Evolutionary conservation across 2,888 invertebrate species (phyloP), one percentile per base, ranked within the genome.

Genomic region (Perizoma flavofasciatum): DNA sequence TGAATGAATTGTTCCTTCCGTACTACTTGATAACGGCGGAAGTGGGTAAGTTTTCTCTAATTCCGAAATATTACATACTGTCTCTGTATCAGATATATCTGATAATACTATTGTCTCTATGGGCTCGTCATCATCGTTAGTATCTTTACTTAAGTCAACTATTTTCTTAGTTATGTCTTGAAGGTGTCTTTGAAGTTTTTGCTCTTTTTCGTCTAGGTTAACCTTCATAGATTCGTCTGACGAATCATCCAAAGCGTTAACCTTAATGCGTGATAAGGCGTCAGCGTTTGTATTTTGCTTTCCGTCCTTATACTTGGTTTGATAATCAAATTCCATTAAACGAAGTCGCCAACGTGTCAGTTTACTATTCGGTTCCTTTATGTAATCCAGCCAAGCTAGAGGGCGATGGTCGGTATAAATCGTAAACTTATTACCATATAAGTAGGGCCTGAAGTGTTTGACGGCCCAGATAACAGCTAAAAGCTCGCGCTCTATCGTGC

Each of bases 351-450:
- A 59, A 9, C 62, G 9, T n/a, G 51, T 55, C 3, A 63, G 11
- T 45, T 39, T 51, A 43, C 52, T 55, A n/a, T 41, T 44, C 0
- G 55, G 56, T 37, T 61, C 61, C 45, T 62, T 48, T 0, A 62
- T 5, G 1, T 44, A 52, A 5, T 44, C 4, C 37, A 63, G 11
- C 62, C 62, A 63, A 5, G 22, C 33, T 9, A 63, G 44, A n/a
- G 61, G 81, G 52, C 75, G 68, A 58, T 86, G 85, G 53, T 88
- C 86, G 0, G 82, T 86, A 4, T 78, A 72, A 0, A 87, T 81
- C 0, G 59, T 73, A 40, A 88, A 85, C 55, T 73, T 69, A 34
- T 66, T 68, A 4, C 81, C 81, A 34, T 80, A 83, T 5, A 85
- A 33, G 34, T 81, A 82, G 5, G 80, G 81, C 49, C 81, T 59